Evolutionary conservation across 2,888 invertebrate genomes (phyloP).

Genomic region (Deilephila porcellus): DNA sequence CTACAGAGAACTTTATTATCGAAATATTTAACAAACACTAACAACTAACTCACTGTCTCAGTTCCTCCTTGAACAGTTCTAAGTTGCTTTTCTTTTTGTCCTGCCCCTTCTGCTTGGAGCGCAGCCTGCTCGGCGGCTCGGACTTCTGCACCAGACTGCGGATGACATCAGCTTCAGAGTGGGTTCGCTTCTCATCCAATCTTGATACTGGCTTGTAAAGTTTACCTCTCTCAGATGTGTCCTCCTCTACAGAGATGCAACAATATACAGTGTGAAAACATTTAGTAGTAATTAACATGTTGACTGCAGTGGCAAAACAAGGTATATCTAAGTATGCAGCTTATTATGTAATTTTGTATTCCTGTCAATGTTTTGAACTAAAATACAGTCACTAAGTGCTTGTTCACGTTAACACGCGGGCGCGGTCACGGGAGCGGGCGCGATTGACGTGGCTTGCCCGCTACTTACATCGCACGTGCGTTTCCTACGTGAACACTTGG

Average conservation of each 20-base stretch:
- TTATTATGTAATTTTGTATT: no score
- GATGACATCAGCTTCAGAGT: conserved; percentile 65
- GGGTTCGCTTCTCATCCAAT: conserved; percentile 81
- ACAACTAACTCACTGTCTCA: conserved; percentile 90
- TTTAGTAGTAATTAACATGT: no score
- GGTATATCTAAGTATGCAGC: no score
- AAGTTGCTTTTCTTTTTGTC: conserved; percentile 98
- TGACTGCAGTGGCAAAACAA: no score
- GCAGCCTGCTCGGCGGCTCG: conserved; percentile 56
- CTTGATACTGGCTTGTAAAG: conserved; percentile 96
- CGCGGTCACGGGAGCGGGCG: no score
- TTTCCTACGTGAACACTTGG: no score
- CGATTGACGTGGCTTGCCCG: no score
- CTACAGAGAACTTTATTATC: background rate
- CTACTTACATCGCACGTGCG: no score
- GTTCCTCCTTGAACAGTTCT: conserved; percentile 98
- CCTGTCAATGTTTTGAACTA: no score
- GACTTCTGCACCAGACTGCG: conserved; percentile 84
- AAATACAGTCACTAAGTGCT: no score
- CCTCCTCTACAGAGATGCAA: conserved; percentile 88
- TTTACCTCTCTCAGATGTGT: conserved; percentile 94
- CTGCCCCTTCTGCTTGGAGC: conserved; percentile 63
- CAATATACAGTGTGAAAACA: no score
- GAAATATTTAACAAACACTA: background rate
- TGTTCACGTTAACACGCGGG: no score